These are phyloP conservation scores for Chiridota heheva DNA, from an alignment of 35 echinoderm and acorn worm genomes.

Conservation along the genomic window DNA sequence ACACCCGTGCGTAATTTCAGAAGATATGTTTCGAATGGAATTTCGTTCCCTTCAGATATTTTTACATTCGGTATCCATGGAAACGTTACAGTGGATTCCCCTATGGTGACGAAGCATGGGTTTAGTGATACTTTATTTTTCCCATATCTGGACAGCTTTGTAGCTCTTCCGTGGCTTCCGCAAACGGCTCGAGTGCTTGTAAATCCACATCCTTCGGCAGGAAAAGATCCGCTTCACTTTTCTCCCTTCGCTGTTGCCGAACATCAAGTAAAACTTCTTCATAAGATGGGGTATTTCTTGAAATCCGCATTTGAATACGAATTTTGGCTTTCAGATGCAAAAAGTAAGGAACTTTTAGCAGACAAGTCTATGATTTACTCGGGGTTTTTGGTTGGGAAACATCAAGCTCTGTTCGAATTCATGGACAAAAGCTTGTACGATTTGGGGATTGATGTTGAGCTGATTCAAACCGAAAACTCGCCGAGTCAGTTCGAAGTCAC, in stretches of 20 bases:
- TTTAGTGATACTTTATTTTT: no score
- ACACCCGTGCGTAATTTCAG: no score
- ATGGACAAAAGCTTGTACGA: background rate
- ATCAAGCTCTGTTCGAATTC: background rate
- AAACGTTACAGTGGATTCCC: no score
- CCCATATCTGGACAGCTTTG: background rate
- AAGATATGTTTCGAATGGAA: no score
- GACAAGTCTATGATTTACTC: background rate
- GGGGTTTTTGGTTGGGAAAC: background rate
- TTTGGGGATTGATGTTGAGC: background rate
- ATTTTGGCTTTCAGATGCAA: background rate
- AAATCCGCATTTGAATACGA: background rate
- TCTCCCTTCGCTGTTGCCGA: background rate
- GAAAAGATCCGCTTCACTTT: background rate
- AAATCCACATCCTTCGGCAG: background rate
- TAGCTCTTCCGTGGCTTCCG: background rate
- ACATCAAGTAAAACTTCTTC: background rate
- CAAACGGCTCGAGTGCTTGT: background rate
- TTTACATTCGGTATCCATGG: no score
- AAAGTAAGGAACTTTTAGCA: background rate
- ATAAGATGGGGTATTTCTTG: background rate
- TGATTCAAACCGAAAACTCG: background rate
- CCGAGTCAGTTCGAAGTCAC: constrained; percentile 38
- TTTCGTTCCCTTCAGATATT: no score
- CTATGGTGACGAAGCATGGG: no score